Evolutionary conservation across 2,888 invertebrate species (phyloP).

Genomic region (Meandrusa payeni): DNA sequence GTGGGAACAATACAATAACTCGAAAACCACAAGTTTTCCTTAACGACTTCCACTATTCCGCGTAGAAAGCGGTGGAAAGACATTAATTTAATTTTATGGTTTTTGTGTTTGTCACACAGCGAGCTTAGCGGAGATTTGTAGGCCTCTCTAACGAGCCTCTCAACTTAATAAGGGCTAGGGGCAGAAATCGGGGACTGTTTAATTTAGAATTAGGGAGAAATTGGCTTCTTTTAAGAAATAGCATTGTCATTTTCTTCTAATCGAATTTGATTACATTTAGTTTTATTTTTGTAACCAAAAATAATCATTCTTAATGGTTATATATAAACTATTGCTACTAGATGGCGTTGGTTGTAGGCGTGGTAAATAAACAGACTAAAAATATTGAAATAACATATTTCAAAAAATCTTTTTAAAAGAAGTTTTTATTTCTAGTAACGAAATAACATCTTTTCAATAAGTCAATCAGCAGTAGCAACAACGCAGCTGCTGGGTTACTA

Average conservation of each 20-base stretch:
- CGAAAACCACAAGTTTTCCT: slow-evolving; percentile 50
- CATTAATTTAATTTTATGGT: slow-evolving; percentile 81
- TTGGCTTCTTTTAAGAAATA: background rate
- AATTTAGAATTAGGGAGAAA: slow-evolving; percentile 18
- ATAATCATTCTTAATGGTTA: background rate
- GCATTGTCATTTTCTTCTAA: slow-evolving; percentile 2
- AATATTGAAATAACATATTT: too few relatives aligned
- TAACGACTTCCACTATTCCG: slow-evolving; percentile 58
- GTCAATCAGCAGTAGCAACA: too few relatives aligned
- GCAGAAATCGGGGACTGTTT: slow-evolving; percentile 22
- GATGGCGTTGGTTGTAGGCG: slow-evolving; percentile 9
- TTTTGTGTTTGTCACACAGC: slow-evolving; percentile 78
- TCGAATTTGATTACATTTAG: background rate
- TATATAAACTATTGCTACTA: background rate
- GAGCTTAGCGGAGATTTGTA: slow-evolving; percentile 71
- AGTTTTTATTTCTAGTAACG: too few relatives aligned
- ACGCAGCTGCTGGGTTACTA: too few relatives aligned
- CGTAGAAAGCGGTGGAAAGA: slow-evolving; percentile 52
- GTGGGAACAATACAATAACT: slow-evolving; percentile 22
- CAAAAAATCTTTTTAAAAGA: too few relatives aligned
- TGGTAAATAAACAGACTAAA: too few relatives aligned
- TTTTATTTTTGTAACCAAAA: background rate
- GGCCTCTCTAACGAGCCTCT: slow-evolving; percentile 57
- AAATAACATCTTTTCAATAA: too few relatives aligned
- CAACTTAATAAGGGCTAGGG: slow-evolving; percentile 53